These are phyloP conservation scores for Cyclopterus lumpus DNA, from an alignment of 2,797 vertebrate genomes.

Conservation along the genomic window DNA sequence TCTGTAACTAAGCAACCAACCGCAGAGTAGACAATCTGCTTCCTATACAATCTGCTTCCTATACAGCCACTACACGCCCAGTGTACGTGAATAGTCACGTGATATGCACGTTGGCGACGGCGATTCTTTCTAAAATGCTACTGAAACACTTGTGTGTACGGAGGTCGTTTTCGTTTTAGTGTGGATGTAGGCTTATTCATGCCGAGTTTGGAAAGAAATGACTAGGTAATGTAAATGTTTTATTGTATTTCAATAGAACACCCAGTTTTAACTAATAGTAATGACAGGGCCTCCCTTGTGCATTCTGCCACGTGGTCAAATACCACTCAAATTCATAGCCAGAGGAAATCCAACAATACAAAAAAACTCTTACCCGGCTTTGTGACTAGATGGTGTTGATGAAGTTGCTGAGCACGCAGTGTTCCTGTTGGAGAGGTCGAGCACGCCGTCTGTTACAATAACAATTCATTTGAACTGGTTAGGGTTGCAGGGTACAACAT, in stretches of 20 bases:
- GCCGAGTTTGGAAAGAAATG: slow-evolving; percentile 4
- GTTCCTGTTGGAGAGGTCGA: slow-evolving; percentile 97
- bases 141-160: not conserved
- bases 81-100: not conserved
- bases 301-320: slow-evolving; percentile 13
- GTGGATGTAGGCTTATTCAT: not conserved
- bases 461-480: slow-evolving; percentile 1
- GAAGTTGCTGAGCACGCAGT: slow-evolving; percentile 84
- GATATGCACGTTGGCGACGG: not conserved
- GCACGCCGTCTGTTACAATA: slow-evolving; percentile 89
- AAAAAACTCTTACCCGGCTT: slow-evolving; percentile 89
- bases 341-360: slow-evolving; percentile 17
- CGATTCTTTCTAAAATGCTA: not conserved
- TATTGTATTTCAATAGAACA: not conserved
- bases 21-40: not conserved
- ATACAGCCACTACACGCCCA: not conserved
- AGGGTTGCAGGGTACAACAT: not conserved
- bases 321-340: not conserved
- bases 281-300: not conserved
- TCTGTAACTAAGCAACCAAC: not conserved
- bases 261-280: slow-evolving; percentile 2
- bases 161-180: not conserved
- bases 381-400: slow-evolving; percentile 83
- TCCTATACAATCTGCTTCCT: not conserved
- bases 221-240: not conserved